Evolutionary conservation across 2,888 invertebrate species (phyloP).

Genomic region (Amphipoea oculea): DNA sequence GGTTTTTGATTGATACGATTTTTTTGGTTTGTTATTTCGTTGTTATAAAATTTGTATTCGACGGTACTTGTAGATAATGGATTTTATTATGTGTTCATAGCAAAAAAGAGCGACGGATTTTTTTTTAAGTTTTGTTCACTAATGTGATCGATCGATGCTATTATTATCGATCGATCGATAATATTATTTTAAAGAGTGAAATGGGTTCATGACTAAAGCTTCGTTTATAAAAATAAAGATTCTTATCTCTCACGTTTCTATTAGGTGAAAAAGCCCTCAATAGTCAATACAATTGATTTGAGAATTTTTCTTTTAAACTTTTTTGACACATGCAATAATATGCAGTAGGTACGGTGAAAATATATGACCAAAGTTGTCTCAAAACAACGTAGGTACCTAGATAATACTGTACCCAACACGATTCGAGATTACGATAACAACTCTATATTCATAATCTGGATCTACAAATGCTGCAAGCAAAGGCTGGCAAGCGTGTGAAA

Average conservation of each 20-base stretch:
- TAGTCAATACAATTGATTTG: background rate
- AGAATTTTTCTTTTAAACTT: background rate
- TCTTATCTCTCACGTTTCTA: background rate
- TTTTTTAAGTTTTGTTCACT: background rate
- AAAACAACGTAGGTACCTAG: background rate
- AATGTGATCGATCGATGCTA: background rate
- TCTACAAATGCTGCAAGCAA: background rate
- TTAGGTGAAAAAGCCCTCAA: background rate
- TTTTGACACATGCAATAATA: background rate
- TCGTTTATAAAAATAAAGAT: background rate
- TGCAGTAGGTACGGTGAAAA: background rate
- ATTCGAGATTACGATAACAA: background rate
- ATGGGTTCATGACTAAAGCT: background rate
- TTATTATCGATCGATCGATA: constrained; percentile 1
- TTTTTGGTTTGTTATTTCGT: constrained; percentile 19
- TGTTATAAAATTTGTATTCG: constrained; percentile 9
- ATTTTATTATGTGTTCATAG: background rate
- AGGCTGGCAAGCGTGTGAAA: background rate
- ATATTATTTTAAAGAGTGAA: background rate
- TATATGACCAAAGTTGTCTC: background rate
- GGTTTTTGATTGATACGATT: constrained; percentile 50
- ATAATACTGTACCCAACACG: background rate
- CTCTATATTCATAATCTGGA: background rate
- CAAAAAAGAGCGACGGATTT: background rate
- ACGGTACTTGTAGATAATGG: constrained; percentile 10